phyloP scores from a whole-genome alignment of 2,797 vertebrate genomes.

The Labroides dimidiatus region DNA sequence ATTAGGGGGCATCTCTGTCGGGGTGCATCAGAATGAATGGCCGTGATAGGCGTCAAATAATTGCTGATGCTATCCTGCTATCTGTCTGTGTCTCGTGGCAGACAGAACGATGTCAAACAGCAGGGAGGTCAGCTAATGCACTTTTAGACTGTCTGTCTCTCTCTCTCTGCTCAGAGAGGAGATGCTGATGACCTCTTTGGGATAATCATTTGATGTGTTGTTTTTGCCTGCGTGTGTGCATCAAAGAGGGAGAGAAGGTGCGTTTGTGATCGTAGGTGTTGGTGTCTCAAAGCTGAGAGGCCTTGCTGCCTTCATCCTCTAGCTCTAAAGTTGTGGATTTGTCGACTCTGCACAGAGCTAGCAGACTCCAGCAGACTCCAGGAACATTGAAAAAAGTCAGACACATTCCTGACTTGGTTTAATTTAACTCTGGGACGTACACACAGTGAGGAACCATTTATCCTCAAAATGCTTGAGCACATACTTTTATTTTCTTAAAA shows the following conservation, averaged over 20 bases:
- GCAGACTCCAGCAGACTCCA: slow-evolving; percentile 50
- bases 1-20: slow-evolving; percentile 66
- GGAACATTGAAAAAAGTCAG: slow-evolving; percentile 41
- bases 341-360: slow-evolving; percentile 51
- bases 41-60: slow-evolving; percentile 67
- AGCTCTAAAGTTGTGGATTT: slow-evolving; percentile 33
- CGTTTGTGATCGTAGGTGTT: slow-evolving; percentile 51
- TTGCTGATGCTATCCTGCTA: slow-evolving; percentile 79
- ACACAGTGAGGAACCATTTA: slow-evolving; percentile 11
- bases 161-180: slow-evolving; percentile 4
- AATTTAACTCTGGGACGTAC: slow-evolving; percentile 38
- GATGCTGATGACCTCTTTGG: slow-evolving; percentile 7
- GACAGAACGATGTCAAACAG: slow-evolving; percentile 41
- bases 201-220: slow-evolving; percentile 46
- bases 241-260: slow-evolving; percentile 8
- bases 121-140: slow-evolving; percentile 67
- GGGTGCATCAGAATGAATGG: slow-evolving; percentile 54
- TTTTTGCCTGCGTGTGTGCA: slow-evolving; percentile 26
- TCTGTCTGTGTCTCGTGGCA: slow-evolving; percentile 40
- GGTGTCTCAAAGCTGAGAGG: slow-evolving; percentile 32
- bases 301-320: slow-evolving; percentile 27
- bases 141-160: slow-evolving; percentile 34
- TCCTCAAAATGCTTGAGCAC: slow-evolving; percentile 41
- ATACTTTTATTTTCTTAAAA: slow-evolving; percentile 32
- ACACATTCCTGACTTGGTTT: slow-evolving; percentile 49